Base-by-base conservation (phyloP, 2,113 vertebrate species). In the Mustelus asterias region DNA sequence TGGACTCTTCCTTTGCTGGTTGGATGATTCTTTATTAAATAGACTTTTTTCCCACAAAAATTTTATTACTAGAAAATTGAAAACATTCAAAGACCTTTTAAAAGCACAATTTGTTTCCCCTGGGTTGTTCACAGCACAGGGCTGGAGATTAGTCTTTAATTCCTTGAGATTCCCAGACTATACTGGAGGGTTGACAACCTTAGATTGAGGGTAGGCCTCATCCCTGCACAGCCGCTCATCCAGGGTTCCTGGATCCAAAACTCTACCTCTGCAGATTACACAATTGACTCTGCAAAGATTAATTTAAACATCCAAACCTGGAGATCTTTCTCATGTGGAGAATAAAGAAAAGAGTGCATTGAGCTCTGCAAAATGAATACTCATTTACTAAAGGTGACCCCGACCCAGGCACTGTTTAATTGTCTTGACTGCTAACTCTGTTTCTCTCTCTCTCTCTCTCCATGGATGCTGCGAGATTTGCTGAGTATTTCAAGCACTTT, bases 261-360 rank as follows among this genome's bases (percentile, higher is more conserved):
- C 18, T 65, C 18, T 20, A 22, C 14, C 16, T 93, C 6, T 93
- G 60, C 33, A 37, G 60, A 37, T 93, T 93, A 65, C 18, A 37
- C 20, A 93, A 65, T 3, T 93, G 60, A 92, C 60, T 7, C 89
- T 37, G n/a, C 20, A 65, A 93, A 22, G 33, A 93, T 93, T 93
- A 65, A 37, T 22, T 65, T 93, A 93, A 93, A 93, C 60, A 37
- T 93, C 60, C 33, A 93, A 93, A 65, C 60, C 16, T 24, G n/a
- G 60, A 37, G 16, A 93, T 93, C 18, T 93, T 92, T 93, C 89
- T 60, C 33, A 93, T 65, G 89, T 93, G 33, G 60, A 67, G 63
- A 67, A 67, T 67, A 8, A 67, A 37, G 65, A 37, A 67, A 92
- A 92, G 33, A 93, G 29, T 65, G 2, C 33, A 65, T 10, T 37